phyloP scores from a whole-genome alignment of 2,888 invertebrate genomes.

The Eilema caniola region DNA sequence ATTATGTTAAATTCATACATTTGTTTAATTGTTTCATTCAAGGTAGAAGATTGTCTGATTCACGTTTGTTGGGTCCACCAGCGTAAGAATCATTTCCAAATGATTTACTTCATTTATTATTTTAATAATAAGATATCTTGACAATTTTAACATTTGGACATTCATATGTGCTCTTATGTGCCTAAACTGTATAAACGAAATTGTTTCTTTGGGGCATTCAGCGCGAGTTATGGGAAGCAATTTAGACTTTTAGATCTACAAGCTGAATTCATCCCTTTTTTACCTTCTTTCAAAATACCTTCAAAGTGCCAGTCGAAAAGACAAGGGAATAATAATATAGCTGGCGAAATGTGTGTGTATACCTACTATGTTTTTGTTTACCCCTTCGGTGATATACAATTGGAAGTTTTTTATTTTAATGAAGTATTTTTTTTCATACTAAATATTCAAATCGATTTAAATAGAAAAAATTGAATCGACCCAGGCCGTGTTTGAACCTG shows the following conservation, averaged over 20 bases:
- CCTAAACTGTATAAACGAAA: too few relatives aligned
- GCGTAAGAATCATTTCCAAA: too few relatives aligned
- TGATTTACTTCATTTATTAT: too few relatives aligned
- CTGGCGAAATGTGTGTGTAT: neutral
- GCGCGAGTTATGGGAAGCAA: neutral
- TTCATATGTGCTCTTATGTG: too few relatives aligned
- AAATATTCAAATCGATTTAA: too few relatives aligned
- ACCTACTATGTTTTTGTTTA: neutral
- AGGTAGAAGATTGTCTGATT: neutral
- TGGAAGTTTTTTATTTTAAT: too few relatives aligned
- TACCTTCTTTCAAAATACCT: neutral
- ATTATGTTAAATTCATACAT: neutral
- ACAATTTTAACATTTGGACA: too few relatives aligned
- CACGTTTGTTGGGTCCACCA: neutral
- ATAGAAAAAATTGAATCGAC: too few relatives aligned
- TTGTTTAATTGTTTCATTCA: neutral
- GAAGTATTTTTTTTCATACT: too few relatives aligned
- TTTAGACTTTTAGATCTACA: neutral
- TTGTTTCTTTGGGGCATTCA: too few relatives aligned
- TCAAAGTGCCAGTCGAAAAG: neutral
- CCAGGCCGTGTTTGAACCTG: too few relatives aligned
- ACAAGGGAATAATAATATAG: neutral
- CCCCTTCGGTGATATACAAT: neutral
- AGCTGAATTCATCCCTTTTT: neutral
- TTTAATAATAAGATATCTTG: too few relatives aligned